Percentiles rank a stretch among this genome's conserved stretches.
phyloP scores from a whole-genome alignment of 2,797 vertebrate species.

The Melanitta fusca region DNA sequence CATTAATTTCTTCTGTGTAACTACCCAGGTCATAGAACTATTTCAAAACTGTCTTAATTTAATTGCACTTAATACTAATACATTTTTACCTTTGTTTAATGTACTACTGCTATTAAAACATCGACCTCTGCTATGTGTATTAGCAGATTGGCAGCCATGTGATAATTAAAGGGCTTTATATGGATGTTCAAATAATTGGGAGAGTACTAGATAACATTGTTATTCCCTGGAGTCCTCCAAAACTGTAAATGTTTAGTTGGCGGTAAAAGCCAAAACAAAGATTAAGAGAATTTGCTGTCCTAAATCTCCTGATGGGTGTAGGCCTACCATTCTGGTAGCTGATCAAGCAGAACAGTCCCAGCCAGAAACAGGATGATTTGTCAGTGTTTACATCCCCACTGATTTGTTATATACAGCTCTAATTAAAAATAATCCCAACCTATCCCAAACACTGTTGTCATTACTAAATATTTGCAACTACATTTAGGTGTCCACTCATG shows the following conservation, averaged over 20 bases:
- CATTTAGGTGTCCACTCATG: neutral
- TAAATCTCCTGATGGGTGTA: neutral
- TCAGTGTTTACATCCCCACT: neutral
- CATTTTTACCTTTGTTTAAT: neutral
- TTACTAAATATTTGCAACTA: neutral
- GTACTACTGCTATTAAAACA: neutral
- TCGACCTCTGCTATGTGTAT: neutral
- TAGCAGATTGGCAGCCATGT: neutral
- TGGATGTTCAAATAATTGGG: neutral
- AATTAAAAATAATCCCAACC: neutral
- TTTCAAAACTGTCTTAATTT: neutral
- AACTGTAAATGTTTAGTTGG: slow-evolving; percentile 44
- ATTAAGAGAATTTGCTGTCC: slow-evolving; percentile 1
- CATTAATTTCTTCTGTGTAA: neutral
- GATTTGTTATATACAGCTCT: neutral
- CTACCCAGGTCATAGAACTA: neutral
- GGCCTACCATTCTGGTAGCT: neutral
- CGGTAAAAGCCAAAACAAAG: neutral
- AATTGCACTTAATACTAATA: neutral
- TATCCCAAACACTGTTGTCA: neutral
- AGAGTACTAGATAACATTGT: neutral
- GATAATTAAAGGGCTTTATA: neutral
- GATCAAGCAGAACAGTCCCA: neutral
- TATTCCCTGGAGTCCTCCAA: neutral
- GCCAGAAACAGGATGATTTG: slow-evolving; percentile 2